These are phyloP conservation scores for Battus philenor DNA, from an alignment of 1,140 invertebrate species.

Conservation along the genomic window DNA sequence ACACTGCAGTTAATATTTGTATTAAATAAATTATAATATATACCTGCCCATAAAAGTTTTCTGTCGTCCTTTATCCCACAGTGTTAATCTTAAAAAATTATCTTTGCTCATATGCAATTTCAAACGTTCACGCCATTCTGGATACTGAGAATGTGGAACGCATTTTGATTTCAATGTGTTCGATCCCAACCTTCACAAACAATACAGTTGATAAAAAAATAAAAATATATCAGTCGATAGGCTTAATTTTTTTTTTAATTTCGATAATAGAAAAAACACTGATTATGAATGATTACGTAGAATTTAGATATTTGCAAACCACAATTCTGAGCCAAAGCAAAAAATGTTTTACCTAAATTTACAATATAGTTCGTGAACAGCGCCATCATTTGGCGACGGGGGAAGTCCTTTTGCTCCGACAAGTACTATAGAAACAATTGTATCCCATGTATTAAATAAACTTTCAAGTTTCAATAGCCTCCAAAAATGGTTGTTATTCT, in stretches of 20 bases:
- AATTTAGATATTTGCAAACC: too few species aligned
- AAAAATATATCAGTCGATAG: too few species aligned
- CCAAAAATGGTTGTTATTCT: conserved; percentile 1
- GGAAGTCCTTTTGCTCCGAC: conserved; percentile 93
- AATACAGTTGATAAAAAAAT: too few species aligned
- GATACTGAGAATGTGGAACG: conserved; percentile 32
- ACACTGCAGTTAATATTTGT: not conserved
- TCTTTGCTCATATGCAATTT: conserved; percentile 42
- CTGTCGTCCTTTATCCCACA: conserved; percentile 54
- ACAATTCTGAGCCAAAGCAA: too few species aligned
- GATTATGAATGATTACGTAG: too few species aligned
- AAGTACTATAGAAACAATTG: conserved; percentile 94
- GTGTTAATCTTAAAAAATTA: conserved; percentile 34
- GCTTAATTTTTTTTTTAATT: too few species aligned
- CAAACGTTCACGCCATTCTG: conserved; percentile 56
- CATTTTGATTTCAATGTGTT: conserved; percentile 50
- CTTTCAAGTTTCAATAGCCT: not conserved
- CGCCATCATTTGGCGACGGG: conserved; percentile 88
- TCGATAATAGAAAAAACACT: too few species aligned
- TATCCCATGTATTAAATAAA: conserved; percentile 46
- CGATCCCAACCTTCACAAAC: conserved; percentile 53
- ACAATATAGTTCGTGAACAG: conserved; percentile 91
- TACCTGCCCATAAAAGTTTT: conserved; percentile 65
- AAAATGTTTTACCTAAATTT: conserved; percentile 95
- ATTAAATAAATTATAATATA: conserved; percentile 6